Conservation (phyloP, 2,113 vertebrate genomes). For the Pelobates fuscus region DNA sequence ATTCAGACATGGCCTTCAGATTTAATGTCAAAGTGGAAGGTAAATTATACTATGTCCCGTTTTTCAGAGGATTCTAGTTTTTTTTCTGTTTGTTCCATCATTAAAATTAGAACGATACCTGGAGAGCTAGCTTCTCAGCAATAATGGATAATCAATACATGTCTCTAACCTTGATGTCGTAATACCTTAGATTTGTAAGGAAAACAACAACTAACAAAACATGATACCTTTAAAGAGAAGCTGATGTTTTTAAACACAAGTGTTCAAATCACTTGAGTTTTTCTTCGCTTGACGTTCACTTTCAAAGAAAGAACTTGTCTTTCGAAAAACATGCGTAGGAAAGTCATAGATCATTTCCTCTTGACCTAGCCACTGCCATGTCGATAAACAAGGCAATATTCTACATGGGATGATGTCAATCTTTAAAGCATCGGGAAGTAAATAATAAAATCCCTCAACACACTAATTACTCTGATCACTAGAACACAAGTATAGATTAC, state of each 20-base stretch:
- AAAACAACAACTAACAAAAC: neutral
- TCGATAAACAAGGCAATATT: neutral
- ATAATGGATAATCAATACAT: neutral
- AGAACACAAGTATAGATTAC: no score
- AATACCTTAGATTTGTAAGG: neutral
- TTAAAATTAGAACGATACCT: neutral
- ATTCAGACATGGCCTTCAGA: no score
- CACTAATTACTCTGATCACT: no score
- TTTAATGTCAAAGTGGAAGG: neutral
- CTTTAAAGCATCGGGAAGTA: neutral
- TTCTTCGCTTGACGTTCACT: neutral
- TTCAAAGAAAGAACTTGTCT: neutral
- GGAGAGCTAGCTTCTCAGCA: neutral
- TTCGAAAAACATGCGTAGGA: constrained; percentile 1
- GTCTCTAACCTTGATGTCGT: neutral
- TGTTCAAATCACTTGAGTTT: neutral
- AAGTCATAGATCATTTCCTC: neutral
- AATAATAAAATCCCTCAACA: no score
- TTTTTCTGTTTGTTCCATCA: neutral
- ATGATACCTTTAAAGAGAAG: neutral
- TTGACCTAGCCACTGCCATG: neutral
- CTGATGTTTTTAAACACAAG: neutral
- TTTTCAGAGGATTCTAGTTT: neutral
- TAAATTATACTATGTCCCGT: neutral
- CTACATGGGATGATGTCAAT: neutral